These are phyloP conservation scores for Grus americana DNA, from an alignment of 2,113 vertebrate genomes.

Conservation along the genomic window DNA sequence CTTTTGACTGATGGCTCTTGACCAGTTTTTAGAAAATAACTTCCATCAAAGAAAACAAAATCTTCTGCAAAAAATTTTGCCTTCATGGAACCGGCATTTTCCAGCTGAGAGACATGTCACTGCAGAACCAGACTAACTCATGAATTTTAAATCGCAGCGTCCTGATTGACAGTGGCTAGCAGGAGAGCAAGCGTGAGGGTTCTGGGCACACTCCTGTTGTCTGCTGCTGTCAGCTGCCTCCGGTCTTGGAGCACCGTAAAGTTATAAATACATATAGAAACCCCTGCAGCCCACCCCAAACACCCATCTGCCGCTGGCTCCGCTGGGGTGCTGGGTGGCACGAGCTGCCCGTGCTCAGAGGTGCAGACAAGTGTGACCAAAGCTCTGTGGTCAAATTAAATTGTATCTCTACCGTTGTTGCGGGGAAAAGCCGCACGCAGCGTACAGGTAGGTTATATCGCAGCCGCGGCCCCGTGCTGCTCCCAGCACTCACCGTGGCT, in stretches of 20 bases:
- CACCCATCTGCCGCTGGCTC: accelerated
- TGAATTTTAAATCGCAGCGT: neutral
- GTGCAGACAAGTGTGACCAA: neutral
- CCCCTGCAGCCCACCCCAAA: neutral
- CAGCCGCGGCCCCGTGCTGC: accelerated
- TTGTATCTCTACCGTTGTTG: neutral
- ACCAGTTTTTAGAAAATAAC: neutral
- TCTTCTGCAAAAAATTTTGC: neutral
- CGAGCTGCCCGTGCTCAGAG: neutral
- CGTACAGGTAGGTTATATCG: accelerated
- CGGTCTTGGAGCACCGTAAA: accelerated
- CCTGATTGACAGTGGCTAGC: neutral
- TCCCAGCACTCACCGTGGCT: accelerated
- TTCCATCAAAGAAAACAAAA: neutral
- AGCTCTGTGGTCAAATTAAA: neutral
- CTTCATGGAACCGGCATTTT: neutral
- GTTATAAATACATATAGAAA: neutral
- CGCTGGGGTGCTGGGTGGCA: neutral
- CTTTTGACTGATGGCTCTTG: neutral
- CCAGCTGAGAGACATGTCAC: neutral
- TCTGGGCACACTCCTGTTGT: accelerated
- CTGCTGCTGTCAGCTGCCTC: neutral
- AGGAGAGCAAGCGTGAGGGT: neutral
- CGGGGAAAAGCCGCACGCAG: accelerated
- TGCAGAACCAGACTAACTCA: neutral